These are phyloP conservation scores for rat (Rattus norvegicus) DNA, from an alignment of 2,113 vertebrate species.

Conservation along the genomic window GRCr8 NC_086021.1:59974001-59974500, in stretches of 20 bases:
- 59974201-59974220: background rate
- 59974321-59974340: background rate
- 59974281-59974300: background rate
- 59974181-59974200: background rate
- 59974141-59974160: background rate
- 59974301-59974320: background rate
- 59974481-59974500: fast-evolving
- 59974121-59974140: background rate
- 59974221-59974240: background rate
- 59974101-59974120: background rate
- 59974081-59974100: background rate
- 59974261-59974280: background rate
- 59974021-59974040: too few species aligned
- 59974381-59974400: background rate
- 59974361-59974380: background rate
- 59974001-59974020: background rate
- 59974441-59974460: background rate
- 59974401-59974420: background rate
- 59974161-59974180: background rate
- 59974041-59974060: background rate
- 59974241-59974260: background rate
- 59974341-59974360: background rate
- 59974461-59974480: background rate
- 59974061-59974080: background rate
- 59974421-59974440: background rate